phyloP scores from a whole-genome alignment of 2,113 vertebrate species.

The Poeciliopsis occidentalis region DNA sequence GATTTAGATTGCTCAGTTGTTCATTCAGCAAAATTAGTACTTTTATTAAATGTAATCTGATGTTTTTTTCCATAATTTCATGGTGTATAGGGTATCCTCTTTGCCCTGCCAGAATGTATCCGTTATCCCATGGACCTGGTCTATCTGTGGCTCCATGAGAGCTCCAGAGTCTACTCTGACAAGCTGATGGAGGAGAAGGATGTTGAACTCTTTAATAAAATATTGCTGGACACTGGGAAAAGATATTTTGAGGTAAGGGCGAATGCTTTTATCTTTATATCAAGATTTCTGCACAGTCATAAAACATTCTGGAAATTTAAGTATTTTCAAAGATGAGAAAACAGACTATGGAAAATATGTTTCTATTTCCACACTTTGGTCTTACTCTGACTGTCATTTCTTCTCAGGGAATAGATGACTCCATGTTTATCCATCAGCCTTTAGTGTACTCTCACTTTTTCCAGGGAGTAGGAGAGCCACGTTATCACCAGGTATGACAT shows the following conservation, averaged over 20 bases:
- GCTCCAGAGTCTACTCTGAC: conserved; percentile 79
- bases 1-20: not conserved
- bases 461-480: conserved; percentile 84
- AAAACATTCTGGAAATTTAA: not conserved
- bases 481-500: conserved; percentile 79
- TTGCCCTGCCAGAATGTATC: conserved; percentile 70
- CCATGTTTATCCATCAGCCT: conserved; percentile 89
- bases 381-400: not conserved
- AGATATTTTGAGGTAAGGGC: conserved; percentile 77
- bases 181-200: conserved; percentile 84
- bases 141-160: conserved; percentile 79
- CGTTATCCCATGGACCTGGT: conserved; percentile 79
- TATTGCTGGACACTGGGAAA: conserved; percentile 79
- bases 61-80: not conserved
- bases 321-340: not conserved
- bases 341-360: not conserved
- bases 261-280: not conserved
- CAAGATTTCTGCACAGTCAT: not conserved
- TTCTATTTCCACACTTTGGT: not conserved
- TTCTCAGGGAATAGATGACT: conserved; percentile 85
- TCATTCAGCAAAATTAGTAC: too few species aligned
- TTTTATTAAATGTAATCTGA: not conserved
- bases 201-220: conserved; percentile 80
- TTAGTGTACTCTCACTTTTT: conserved; percentile 92
- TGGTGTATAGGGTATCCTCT: conserved; percentile 76